Percentiles rank a stretch among this genome's conserved stretches.
Evolutionary conservation across 2,888 invertebrate genomes (phyloP).

Genomic region (Gastracanthus pulcherrimus): DNA sequence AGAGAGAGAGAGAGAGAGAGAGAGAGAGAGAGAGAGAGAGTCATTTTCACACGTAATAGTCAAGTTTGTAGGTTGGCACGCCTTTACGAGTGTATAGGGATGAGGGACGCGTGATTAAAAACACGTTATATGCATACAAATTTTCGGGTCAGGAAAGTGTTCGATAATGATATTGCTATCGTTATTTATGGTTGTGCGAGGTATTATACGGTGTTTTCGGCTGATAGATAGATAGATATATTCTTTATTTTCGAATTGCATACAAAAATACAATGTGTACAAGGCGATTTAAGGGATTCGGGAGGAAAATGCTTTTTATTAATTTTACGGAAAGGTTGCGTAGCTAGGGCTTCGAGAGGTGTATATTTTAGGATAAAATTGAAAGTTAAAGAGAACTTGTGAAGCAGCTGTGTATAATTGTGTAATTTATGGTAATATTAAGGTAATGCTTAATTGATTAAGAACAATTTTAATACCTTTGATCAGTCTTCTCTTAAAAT

Average conservation of each 20-base stretch:
- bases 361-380: not conserved
- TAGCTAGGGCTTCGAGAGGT: not conserved
- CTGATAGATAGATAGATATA: too few species aligned
- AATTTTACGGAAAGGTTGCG: not conserved
- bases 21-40: not conserved
- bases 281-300: not conserved
- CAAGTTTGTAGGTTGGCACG: not conserved
- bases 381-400: not conserved
- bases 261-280: too few species aligned
- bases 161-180: not conserved
- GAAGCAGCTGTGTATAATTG: not conserved
- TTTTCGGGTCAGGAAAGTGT: not conserved
- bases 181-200: not conserved
- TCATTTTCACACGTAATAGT: not conserved
- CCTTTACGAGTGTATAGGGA: not conserved
- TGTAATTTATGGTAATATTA: not conserved
- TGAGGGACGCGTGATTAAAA: not conserved
- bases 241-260: too few species aligned
- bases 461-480: too few species aligned
- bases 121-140: not conserved
- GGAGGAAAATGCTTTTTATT: not conserved
- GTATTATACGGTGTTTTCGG: not conserved
- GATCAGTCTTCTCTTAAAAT: too few species aligned
- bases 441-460: not conserved
- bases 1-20: not conserved